These are phyloP conservation scores for Tiliacea aurago DNA, from an alignment of 2,888 invertebrate genomes.

Conservation along the genomic window DNA sequence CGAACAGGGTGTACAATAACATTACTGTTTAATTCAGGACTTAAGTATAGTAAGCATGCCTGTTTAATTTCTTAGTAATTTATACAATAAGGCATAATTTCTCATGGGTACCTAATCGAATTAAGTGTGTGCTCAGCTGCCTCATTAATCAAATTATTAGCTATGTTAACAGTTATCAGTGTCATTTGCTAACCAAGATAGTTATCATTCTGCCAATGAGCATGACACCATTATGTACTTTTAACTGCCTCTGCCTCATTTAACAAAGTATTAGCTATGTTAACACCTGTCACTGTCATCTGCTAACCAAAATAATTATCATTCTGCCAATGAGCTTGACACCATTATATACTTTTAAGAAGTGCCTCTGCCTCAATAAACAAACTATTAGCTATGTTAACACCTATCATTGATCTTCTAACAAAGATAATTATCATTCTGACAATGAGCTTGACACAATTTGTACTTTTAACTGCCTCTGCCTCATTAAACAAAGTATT, in stretches of 20 bases:
- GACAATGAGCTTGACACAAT: no score
- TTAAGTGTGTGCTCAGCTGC: neutral
- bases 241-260: neutral
- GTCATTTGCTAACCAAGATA: no score
- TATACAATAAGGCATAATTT: neutral
- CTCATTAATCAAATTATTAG: no score
- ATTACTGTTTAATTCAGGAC: conserved; percentile 24
- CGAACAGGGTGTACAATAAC: conserved; percentile 44
- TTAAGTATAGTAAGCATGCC: conserved; percentile 5
- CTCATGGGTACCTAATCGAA: neutral
- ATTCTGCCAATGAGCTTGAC: neutral
- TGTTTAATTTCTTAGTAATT: conserved; percentile 4
- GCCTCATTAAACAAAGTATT: neutral
- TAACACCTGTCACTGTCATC: neutral
- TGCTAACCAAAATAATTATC: neutral
- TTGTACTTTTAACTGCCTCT: no score
- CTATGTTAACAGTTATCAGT: no score
- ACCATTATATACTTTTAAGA: no score
- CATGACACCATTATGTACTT: no score
- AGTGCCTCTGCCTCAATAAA: no score
- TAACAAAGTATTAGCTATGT: neutral
- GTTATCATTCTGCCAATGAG: no score
- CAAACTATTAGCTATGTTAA: no score
- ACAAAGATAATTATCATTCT: no score
- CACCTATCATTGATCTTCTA: no score